phyloP scores from a whole-genome alignment of 2,113 vertebrate genomes.

The Delphinapterus leucas region DNA sequence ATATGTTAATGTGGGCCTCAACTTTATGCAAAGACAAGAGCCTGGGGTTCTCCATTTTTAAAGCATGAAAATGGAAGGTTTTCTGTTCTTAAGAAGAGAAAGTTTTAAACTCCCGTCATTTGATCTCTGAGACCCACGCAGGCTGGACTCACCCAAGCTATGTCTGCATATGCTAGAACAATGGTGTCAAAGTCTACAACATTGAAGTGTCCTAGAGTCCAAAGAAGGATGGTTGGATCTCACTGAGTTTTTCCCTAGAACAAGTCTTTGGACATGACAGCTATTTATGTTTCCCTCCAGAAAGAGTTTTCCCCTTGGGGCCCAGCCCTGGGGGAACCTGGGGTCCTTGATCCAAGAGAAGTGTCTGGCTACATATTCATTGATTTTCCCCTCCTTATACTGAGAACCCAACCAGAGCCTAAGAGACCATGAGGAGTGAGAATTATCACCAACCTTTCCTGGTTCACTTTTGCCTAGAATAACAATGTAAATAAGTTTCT shows the following conservation, averaged over 20 bases:
- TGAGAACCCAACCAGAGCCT: not conserved
- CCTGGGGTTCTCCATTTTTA: not conserved
- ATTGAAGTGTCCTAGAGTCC: no score
- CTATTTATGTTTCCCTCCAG: no score
- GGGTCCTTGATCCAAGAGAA: not conserved
- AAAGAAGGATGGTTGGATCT: not conserved
- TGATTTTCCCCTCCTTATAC: not conserved
- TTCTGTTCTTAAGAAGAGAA: not conserved
- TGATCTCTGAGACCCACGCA: not conserved
- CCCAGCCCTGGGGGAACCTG: not conserved
- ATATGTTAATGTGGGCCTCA: not conserved
- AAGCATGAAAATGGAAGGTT: not conserved
- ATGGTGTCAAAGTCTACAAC: no score
- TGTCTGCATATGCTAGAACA: not conserved
- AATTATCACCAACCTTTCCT: not conserved
- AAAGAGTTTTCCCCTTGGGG: no score
- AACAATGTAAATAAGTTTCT: not conserved
- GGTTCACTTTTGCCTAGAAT: not conserved
- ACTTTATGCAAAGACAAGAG: not conserved
- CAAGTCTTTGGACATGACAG: not conserved
- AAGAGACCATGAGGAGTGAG: not conserved
- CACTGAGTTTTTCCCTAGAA: not conserved
- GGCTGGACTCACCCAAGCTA: not conserved
- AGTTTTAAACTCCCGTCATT: not conserved
- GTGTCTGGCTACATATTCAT: rapidly evolving